These are phyloP conservation scores for Trachelus stipa DNA, from an alignment of 2,888 invertebrate genomes.

Conservation along the genomic window DNA sequence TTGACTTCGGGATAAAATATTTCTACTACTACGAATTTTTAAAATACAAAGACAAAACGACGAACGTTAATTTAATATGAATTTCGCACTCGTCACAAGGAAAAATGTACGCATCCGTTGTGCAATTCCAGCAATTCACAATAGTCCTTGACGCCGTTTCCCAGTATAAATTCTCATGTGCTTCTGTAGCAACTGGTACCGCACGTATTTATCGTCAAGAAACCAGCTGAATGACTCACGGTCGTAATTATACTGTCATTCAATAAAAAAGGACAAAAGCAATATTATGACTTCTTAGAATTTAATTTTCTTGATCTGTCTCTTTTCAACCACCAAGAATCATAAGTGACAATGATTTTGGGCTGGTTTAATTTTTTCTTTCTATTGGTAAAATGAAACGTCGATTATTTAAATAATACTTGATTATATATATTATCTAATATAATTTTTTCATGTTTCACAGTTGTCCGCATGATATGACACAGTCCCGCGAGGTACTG, in stretches of 20 bases:
- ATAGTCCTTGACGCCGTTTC: not conserved
- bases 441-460: conserved; percentile 15
- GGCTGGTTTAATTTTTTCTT: not conserved
- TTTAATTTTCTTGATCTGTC: not conserved
- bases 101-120: not conserved
- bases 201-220: not conserved
- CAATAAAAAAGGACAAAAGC: too few species aligned
- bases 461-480: conserved; percentile 53
- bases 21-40: not conserved
- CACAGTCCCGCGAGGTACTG: conserved; percentile 66
- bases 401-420: not conserved
- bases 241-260: too few species aligned
- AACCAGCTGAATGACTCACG: not conserved
- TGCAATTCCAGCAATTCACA: not conserved
- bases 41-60: not conserved
- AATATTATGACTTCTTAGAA: not conserved
- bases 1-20: not conserved
- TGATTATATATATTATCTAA: not conserved
- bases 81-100: not conserved
- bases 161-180: not conserved
- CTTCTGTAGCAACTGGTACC: not conserved
- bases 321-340: not conserved
- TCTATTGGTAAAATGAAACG: not conserved
- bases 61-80: not conserved
- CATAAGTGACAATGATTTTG: not conserved